Evolutionary conservation across 2,797 vertebrate genomes (phyloP).

Genomic region (Novumbra hubbsi): DNA sequence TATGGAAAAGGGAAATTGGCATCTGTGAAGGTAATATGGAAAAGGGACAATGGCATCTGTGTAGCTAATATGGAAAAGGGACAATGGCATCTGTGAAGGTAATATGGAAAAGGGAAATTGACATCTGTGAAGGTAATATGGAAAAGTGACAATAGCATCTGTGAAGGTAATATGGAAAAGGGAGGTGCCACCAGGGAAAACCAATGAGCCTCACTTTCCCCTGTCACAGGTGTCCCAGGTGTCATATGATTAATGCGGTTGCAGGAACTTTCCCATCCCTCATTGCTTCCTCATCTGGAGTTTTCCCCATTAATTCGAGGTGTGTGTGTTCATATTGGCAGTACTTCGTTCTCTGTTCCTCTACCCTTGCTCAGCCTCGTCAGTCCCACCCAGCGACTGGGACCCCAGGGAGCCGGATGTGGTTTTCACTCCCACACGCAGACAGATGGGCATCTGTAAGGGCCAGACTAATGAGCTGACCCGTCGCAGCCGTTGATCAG

Average conservation of each 20-base stretch:
- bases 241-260: conserved; percentile 1
- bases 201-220: not conserved
- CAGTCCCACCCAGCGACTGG: not conserved
- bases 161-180: not conserved
- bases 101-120: too few species aligned
- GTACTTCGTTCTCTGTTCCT: conserved; percentile 19
- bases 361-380: not conserved
- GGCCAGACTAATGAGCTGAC: not conserved
- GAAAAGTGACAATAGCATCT: not conserved
- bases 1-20: not conserved
- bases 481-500: not conserved
- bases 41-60: too few species aligned
- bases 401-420: not conserved
- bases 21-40: too few species aligned
- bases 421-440: not conserved
- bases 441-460: not conserved
- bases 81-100: not conserved
- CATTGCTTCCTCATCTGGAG: not conserved
- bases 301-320: conserved; percentile 27
- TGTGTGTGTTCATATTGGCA: conserved; percentile 1
- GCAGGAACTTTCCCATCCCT: conserved; percentile 9
- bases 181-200: not conserved
- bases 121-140: too few species aligned
- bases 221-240: not conserved
- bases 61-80: not conserved